A percentile compares a stretch with the other conserved stretches of the same genome.
phyloP scores from a whole-genome alignment of 2,797 vertebrate species.

The Gymnoscopelus microlampas region DNA sequence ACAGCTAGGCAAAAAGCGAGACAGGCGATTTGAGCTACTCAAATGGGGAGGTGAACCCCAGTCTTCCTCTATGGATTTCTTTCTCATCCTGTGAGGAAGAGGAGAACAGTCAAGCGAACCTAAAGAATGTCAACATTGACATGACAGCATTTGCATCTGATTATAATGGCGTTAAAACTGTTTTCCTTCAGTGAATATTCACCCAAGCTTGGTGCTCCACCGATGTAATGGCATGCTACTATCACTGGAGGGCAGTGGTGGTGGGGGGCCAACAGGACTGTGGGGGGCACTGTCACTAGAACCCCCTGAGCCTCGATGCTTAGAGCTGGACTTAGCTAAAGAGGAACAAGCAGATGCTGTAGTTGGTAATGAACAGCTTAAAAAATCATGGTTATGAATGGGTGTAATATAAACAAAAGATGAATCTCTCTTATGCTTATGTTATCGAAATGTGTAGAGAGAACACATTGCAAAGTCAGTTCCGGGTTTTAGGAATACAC shows the following conservation, averaged over 20 bases:
- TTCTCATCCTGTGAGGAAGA: constrained; percentile 72
- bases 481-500: too few species aligned
- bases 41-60: constrained; percentile 49
- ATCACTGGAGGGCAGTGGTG: constrained; percentile 72
- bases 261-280: constrained; percentile 75
- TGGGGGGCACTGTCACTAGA: constrained; percentile 77
- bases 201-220: constrained; percentile 80
- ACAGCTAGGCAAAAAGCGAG: constrained; percentile 90
- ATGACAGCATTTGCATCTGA: not conserved
- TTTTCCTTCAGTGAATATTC: constrained; percentile 12
- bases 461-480: too few species aligned
- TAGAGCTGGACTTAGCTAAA: constrained; percentile 76
- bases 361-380: too few species aligned
- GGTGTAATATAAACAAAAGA: too few species aligned
- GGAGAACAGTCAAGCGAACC: not conserved
- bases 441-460: too few species aligned
- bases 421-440: too few species aligned
- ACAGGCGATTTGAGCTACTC: constrained; percentile 82
- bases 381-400: too few species aligned
- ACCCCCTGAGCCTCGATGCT: constrained; percentile 74
- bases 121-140: not conserved
- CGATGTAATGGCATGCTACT: constrained; percentile 70
- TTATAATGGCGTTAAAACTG: not conserved
- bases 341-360: constrained; percentile 13
- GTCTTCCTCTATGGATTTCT: constrained; percentile 82